These are phyloP conservation scores for Chondrosia reniformis DNA, from an alignment of 37 sponge, comb jelly and placozoan genomes.

Conservation along the genomic window DNA sequence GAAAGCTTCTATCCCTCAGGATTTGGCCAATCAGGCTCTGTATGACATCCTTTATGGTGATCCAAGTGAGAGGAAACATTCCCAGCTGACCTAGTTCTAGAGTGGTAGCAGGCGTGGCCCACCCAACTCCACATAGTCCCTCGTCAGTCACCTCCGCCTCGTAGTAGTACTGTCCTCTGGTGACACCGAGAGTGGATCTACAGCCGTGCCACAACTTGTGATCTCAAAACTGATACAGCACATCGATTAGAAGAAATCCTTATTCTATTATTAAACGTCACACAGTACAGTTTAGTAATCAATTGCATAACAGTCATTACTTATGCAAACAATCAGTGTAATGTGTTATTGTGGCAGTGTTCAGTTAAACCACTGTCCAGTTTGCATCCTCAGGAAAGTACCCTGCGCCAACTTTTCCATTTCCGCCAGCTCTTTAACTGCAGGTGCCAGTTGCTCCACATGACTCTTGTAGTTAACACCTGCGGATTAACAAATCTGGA, in stretches of 20 bases:
- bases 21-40: too few relatives aligned
- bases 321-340: too few relatives aligned
- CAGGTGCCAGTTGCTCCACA: conserved; percentile 60
- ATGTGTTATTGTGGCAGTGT: too few relatives aligned
- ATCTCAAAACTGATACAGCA: conserved; percentile 86
- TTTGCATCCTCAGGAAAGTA: conserved; percentile 68
- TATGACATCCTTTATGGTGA: too few relatives aligned
- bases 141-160: conserved; percentile 95
- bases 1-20: too few relatives aligned
- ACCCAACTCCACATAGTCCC: conserved; percentile 93
- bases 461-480: conserved; percentile 47
- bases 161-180: conserved; percentile 73
- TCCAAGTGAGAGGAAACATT: too few relatives aligned
- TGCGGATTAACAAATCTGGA: background rate
- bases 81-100: conserved; percentile 86
- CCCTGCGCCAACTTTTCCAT: conserved; percentile 79
- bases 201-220: conserved; percentile 79
- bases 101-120: conserved; percentile 69
- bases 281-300: too few relatives aligned
- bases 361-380: too few relatives aligned
- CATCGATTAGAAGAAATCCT: too few relatives aligned
- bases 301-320: too few relatives aligned
- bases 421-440: conserved; percentile 66
- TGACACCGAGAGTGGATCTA: conserved; percentile 63
- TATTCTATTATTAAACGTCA: too few relatives aligned